Evolutionary conservation across 2,888 invertebrate species (phyloP).

Genomic region (Drosophila kuntzei): DNA sequence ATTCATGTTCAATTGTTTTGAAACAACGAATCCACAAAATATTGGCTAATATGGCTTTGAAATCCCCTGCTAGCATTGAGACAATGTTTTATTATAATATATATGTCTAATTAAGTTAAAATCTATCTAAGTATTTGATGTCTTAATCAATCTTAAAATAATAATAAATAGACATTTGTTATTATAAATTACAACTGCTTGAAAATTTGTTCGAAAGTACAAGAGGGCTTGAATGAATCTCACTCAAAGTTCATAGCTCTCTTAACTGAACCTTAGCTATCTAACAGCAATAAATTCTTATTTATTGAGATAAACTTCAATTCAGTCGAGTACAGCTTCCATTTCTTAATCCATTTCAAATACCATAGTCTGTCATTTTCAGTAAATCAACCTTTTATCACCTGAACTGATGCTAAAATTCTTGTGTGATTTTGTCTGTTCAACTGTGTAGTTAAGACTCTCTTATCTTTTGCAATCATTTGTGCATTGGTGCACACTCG

Average conservation of each 20-base stretch:
- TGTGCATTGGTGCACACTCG: slow-evolving; percentile 41
- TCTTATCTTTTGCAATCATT: slow-evolving; percentile 34
- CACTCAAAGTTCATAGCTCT: neutral
- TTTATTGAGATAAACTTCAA: neutral
- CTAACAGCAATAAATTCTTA: neutral
- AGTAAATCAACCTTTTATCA: slow-evolving; percentile 4
- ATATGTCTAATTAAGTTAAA: too few species aligned
- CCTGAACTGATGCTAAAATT: neutral
- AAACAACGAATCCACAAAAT: too few species aligned
- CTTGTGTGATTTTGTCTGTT: neutral
- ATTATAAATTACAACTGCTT: neutral
- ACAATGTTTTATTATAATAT: too few species aligned
- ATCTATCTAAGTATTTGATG: too few species aligned
- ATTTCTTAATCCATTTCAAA: slow-evolving; percentile 1
- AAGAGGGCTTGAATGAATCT: neutral
- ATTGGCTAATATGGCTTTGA: too few species aligned
- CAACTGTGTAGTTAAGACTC: slow-evolving; percentile 18
- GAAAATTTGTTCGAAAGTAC: neutral
- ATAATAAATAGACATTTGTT: neutral
- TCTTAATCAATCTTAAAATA: too few species aligned
- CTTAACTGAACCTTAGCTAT: neutral
- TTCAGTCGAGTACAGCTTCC: neutral
- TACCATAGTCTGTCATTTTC: slow-evolving; percentile 5
- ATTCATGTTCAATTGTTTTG: too few species aligned
- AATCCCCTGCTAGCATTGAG: too few species aligned